phyloP scores from a whole-genome alignment of 2,797 vertebrate species.

The Crypturellus tataupa region DNA sequence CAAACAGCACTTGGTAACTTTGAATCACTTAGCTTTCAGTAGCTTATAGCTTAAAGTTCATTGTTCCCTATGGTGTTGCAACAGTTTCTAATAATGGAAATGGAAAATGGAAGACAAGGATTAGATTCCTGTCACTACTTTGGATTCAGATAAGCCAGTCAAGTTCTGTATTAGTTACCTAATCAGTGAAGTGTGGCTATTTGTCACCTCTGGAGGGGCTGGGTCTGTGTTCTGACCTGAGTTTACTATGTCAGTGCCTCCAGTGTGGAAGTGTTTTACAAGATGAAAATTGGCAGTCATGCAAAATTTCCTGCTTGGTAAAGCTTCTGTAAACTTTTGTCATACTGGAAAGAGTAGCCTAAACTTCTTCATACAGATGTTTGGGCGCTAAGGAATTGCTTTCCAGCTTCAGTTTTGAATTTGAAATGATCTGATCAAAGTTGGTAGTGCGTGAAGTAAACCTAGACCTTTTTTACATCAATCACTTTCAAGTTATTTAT shows the following conservation, averaged over 20 bases:
- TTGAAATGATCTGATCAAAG: constrained; percentile 42
- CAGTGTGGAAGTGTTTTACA: not conserved
- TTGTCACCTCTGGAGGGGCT: not conserved
- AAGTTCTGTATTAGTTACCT: not conserved
- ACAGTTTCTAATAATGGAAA: not conserved
- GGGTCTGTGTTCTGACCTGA: not conserved
- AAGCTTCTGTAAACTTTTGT: not conserved
- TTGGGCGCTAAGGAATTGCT: not conserved
- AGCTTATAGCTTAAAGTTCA: not conserved
- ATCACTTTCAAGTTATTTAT: constrained; percentile 59
- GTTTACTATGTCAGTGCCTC: not conserved
- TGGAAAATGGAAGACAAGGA: not conserved
- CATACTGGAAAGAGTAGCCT: not conserved
- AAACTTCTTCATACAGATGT: not conserved
- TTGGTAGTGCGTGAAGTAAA: constrained; percentile 14
- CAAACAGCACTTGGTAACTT: not conserved
- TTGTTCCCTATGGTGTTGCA: not conserved
- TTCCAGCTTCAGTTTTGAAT: constrained; percentile 6
- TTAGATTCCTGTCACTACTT: not conserved
- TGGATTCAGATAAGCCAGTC: not conserved
- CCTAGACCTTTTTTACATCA: constrained; percentile 35
- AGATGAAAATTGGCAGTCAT: not conserved
- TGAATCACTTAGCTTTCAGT: not conserved
- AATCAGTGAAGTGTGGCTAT: not conserved
- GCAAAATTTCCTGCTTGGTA: not conserved